Conservation (phyloP, 2,888 invertebrate species). For the Ischnus inquisitorius region DNA sequence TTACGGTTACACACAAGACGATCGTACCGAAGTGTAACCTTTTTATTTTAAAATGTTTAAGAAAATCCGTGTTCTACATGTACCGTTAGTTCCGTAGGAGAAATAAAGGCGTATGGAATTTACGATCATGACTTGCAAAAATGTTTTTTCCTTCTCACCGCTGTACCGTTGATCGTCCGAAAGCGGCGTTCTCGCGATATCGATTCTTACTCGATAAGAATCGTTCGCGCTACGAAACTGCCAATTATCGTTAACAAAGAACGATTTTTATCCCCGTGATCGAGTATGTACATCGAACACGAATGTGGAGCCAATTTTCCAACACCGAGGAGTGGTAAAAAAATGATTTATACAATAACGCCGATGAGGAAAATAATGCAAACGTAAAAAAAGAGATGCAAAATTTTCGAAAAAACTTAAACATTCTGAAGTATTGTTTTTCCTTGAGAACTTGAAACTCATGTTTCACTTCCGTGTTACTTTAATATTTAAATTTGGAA, state of each 20-base stretch:
- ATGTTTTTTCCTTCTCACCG: not conserved
- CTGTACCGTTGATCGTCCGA: not conserved
- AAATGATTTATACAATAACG: not conserved
- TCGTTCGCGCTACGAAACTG: not conserved
- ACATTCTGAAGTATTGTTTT: not conserved
- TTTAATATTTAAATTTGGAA: no score
- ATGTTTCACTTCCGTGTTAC: no score
- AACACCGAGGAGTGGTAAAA: not conserved
- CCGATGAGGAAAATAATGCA: not conserved
- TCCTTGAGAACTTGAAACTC: no score
- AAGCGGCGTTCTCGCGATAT: not conserved
- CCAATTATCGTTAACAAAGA: slow-evolving; percentile 19
- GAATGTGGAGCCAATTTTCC: not conserved
- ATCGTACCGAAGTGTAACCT: slow-evolving; percentile 11
- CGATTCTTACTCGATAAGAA: slow-evolving; percentile 8
- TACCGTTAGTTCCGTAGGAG: slow-evolving; percentile 42
- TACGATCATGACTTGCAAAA: slow-evolving; percentile 29
- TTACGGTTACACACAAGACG: slow-evolving; percentile 15
- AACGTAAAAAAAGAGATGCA: not conserved
- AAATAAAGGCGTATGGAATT: slow-evolving; percentile 59
- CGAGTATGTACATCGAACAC: not conserved
- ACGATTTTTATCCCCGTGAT: not conserved
- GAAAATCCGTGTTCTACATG: slow-evolving; percentile 24
- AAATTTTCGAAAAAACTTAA: not conserved
- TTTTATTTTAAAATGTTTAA: slow-evolving; percentile 10